Percentiles rank a stretch among this genome's conserved stretches.
Conservation (phyloP, 2,797 vertebrate species). For the Cynopterus sphinx region DNA sequence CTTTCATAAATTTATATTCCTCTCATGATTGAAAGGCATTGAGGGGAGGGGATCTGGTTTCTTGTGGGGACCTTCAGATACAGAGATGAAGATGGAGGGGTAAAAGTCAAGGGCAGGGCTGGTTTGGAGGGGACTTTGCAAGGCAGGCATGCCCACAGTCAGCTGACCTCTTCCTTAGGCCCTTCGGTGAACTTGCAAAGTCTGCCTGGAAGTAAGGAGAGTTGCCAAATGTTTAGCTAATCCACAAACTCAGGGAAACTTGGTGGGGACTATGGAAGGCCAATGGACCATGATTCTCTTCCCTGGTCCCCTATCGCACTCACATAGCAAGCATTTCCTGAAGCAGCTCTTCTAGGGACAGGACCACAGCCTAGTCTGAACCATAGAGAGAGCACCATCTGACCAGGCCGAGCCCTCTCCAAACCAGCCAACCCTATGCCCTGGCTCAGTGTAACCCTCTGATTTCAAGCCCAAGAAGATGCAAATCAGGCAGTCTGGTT, state of each 20-base stretch:
- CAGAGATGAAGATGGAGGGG: background rate
- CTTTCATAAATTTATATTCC: background rate
- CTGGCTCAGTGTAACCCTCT: background rate
- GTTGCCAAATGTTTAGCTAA: background rate
- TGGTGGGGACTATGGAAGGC: background rate
- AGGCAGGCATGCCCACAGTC: background rate
- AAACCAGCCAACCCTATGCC: background rate
- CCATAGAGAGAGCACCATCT: background rate
- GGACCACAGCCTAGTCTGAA: background rate
- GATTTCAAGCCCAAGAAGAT: background rate
- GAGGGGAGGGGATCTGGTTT: background rate
- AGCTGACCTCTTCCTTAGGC: too few species aligned
- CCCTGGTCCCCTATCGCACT: background rate
- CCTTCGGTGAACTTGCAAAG: background rate
- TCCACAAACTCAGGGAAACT: background rate
- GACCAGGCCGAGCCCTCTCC: background rate
- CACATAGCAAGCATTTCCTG: background rate
- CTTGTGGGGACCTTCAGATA: background rate
- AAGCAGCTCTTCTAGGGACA: background rate
- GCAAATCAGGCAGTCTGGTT: background rate
- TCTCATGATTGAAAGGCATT: background rate
- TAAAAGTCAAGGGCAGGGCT: background rate
- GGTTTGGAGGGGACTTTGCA: background rate
- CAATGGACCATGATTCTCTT: background rate
- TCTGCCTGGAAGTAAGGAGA: background rate